phyloP scores from a whole-genome alignment of 2,113 vertebrate species.

The Craseonycteris thonglongyai region DNA sequence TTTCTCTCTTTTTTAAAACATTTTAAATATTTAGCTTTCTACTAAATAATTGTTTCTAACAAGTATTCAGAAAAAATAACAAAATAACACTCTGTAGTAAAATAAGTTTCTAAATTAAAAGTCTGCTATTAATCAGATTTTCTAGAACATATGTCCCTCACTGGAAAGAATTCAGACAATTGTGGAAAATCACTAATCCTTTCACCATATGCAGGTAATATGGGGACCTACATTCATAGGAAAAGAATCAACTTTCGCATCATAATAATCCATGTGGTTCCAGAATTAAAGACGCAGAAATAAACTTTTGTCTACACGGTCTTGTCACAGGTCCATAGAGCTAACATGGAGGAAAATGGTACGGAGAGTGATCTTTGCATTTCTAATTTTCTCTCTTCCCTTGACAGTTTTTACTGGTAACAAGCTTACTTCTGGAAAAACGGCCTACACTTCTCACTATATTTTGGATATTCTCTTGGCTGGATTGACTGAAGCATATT shows the following conservation, averaged over 20 bases:
- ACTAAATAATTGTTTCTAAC: background rate
- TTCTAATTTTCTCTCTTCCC: background rate
- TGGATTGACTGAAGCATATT: background rate
- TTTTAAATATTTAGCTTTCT: background rate
- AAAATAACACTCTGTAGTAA: background rate
- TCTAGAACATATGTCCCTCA: background rate
- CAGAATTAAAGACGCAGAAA: background rate
- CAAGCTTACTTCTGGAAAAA: background rate
- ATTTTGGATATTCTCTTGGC: background rate
- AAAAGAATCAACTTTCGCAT: background rate
- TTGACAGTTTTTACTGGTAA: background rate
- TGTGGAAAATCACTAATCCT: background rate
- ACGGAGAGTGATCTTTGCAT: background rate
- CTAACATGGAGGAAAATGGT: background rate
- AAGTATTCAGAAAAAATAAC: background rate
- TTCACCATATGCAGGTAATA: background rate
- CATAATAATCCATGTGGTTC: background rate
- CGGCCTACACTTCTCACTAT: background rate
- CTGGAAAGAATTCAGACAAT: background rate
- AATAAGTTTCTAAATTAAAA: background rate
- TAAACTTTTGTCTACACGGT: background rate
- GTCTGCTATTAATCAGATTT: background rate
- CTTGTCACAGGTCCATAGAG: background rate
- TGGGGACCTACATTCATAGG: background rate
- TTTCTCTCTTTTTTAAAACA: background rate